These are phyloP conservation scores for Zootoca vivipara DNA, from an alignment of 2,113 vertebrate genomes.

Conservation along the genomic window DNA sequence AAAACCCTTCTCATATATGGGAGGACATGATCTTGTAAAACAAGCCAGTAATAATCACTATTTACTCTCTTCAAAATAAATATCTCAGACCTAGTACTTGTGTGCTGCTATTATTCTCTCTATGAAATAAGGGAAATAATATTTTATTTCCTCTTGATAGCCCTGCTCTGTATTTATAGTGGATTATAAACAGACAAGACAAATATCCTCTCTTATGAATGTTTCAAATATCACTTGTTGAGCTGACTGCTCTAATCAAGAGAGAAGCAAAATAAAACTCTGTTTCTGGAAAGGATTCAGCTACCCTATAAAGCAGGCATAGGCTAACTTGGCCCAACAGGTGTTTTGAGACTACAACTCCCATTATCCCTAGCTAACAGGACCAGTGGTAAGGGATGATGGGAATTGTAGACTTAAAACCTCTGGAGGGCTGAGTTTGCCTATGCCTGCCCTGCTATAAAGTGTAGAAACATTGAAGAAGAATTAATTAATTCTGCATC, in stretches of 20 bases:
- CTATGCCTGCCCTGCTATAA: no score
- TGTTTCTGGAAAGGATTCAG: neutral
- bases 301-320: neutral
- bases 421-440: no score
- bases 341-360: no score
- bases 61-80: slow-evolving; percentile 41
- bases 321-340: no score
- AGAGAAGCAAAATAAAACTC: neutral
- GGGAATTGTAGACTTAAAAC: no score
- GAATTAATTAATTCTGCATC: neutral
- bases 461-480: neutral
- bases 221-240: neutral
- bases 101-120: slow-evolving; percentile 22
- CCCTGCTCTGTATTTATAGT: slow-evolving; percentile 22
- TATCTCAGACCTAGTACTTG: slow-evolving; percentile 23
- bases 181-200: slow-evolving; percentile 27
- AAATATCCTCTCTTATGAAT: neutral
- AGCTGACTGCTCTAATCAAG: slow-evolving; percentile 10
- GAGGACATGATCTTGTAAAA: neutral
- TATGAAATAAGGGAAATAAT: slow-evolving; percentile 25
- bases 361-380: no score
- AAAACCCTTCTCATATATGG: neutral
- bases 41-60: slow-evolving; percentile 10
- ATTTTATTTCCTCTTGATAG: slow-evolving; percentile 37
- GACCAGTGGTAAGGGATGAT: no score